Conservation (phyloP, 2,113 vertebrate genomes). For the Salvator merianae region DNA sequence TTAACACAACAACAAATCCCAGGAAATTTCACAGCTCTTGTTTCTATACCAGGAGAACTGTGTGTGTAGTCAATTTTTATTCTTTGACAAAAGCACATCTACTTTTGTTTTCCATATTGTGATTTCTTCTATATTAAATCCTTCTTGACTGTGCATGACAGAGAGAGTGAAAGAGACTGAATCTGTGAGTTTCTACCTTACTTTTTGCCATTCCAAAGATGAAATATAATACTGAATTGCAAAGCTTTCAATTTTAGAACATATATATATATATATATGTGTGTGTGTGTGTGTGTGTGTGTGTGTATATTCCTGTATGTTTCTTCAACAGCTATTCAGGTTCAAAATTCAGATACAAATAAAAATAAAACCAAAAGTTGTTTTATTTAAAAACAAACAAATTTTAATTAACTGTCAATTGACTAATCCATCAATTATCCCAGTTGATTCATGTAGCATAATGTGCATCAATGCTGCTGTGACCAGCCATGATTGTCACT, state of each 20-base stretch:
- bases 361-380: too few species aligned
- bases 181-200: background rate
- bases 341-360: too few species aligned
- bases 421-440: background rate
- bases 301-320: background rate
- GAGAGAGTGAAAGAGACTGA: too few species aligned
- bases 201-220: background rate
- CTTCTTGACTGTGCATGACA: background rate
- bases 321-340: background rate
- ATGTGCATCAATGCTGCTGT: background rate
- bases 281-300: too few species aligned
- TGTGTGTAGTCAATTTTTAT: background rate
- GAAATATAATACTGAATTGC: background rate
- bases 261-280: too few species aligned
- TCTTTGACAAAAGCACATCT: background rate
- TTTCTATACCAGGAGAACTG: background rate
- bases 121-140: background rate
- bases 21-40: background rate
- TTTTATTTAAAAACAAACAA: background rate
- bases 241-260: background rate
- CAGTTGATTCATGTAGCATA: background rate
- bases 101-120: background rate
- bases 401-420: background rate
- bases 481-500: background rate
- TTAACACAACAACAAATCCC: background rate